phyloP scores from a whole-genome alignment of 2,113 vertebrate species.

The Eudyptes chrysolophus region DNA sequence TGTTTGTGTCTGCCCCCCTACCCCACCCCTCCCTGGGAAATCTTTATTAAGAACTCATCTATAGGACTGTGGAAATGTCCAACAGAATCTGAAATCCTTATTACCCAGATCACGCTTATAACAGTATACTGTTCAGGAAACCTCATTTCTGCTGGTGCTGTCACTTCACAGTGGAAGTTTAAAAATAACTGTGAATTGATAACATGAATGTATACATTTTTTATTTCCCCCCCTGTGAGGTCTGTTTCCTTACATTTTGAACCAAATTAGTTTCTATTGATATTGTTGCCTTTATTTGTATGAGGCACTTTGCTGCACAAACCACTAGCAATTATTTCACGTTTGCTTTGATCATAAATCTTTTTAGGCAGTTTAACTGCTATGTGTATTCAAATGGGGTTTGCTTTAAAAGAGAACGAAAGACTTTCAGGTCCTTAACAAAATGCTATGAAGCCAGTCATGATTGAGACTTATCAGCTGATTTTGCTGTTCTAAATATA shows the following conservation, averaged over 20 bases:
- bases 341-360: constrained; percentile 48
- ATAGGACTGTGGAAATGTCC: background rate
- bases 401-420: background rate
- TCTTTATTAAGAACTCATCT: background rate
- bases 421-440: background rate
- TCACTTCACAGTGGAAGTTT: background rate
- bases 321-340: constrained; percentile 43
- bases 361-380: constrained; percentile 45
- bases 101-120: background rate
- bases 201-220: constrained; percentile 1
- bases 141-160: constrained; percentile 15
- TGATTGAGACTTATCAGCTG: background rate
- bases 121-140: background rate
- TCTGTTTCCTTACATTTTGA: constrained; percentile 42
- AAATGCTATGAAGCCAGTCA: background rate
- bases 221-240: background rate
- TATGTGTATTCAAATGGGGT: background rate
- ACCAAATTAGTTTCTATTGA: constrained; percentile 51
- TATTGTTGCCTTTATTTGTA: constrained; percentile 41
- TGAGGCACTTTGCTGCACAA: constrained; percentile 38
- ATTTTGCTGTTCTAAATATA: background rate
- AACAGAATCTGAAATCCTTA: background rate
- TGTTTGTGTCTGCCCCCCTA: background rate
- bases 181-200: constrained; percentile 37
- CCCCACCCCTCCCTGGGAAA: background rate